These are phyloP conservation scores for Diplodus sargus DNA, from an alignment of 2,797 vertebrate genomes.

Conservation along the genomic window DNA sequence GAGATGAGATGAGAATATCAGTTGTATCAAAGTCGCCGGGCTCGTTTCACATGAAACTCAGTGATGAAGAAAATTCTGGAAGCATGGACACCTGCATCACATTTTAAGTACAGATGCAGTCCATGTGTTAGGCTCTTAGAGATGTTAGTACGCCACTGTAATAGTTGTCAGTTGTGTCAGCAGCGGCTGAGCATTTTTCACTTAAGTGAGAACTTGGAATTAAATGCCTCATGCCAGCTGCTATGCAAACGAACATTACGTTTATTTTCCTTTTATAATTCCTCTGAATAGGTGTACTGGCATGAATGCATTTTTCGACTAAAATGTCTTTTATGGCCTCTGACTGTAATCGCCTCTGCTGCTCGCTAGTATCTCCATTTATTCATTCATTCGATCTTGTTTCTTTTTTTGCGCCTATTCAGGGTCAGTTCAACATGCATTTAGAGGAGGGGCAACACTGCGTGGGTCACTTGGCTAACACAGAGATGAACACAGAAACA, in stretches of 20 bases:
- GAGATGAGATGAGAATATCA: conserved; percentile 37
- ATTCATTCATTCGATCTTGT: conserved; percentile 42
- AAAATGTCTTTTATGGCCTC: conserved; percentile 47
- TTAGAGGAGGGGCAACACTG: conserved; percentile 40
- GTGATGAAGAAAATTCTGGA: conserved; percentile 8
- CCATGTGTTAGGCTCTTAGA: conserved; percentile 48
- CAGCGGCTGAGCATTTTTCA: conserved; percentile 11
- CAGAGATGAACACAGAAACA: conserved; percentile 32
- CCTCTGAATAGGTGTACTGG: conserved; percentile 43
- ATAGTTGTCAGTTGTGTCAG: conserved; percentile 36
- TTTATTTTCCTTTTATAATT: conserved; percentile 31
- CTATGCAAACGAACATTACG: conserved; percentile 37
- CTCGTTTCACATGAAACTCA: conserved; percentile 42
- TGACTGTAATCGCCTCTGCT: conserved; percentile 33
- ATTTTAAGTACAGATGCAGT: conserved; percentile 42
- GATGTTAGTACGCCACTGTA: conserved; percentile 24
- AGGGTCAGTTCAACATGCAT: conserved; percentile 56
- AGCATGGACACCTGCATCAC: conserved; percentile 15
- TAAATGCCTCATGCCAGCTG: conserved; percentile 35
- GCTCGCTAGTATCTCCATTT: conserved; percentile 35
- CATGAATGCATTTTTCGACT: conserved; percentile 29
- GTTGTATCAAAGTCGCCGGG: conserved; percentile 37
- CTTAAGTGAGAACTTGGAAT: conserved; percentile 23
- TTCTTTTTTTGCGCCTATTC: conserved; percentile 36
- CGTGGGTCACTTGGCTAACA: conserved; percentile 45